Conservation (phyloP, 2,797 vertebrate genomes). For the Acanthurus tractus region DNA sequence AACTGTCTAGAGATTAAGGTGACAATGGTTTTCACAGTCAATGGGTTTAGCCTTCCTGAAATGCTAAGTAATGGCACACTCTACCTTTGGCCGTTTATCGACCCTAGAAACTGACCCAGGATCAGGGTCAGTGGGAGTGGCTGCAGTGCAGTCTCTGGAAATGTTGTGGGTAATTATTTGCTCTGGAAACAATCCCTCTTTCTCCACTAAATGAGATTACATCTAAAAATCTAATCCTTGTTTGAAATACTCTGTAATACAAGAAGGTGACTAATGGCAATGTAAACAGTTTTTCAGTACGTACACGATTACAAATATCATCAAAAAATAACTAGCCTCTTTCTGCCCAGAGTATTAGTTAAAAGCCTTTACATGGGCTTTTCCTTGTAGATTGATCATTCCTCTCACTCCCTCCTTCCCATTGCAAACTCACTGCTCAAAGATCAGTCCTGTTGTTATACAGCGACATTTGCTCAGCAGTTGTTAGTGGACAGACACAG, state of each 20-base stretch:
- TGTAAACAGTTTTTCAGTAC: conserved; percentile 1
- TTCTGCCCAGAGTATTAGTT: background rate
- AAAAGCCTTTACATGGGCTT: background rate
- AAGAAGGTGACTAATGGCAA: background rate
- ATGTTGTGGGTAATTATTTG: conserved; percentile 19
- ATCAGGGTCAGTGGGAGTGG: background rate
- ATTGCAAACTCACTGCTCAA: conserved; percentile 3
- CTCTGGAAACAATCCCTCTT: conserved; percentile 22
- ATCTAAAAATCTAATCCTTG: conserved; percentile 34
- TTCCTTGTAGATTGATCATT: background rate
- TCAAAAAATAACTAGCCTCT: background rate
- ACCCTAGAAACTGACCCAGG: background rate
- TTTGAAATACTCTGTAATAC: conserved; percentile 13
- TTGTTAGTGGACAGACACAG: no score
- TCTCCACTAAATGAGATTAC: conserved; percentile 34
- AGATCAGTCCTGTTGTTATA: conserved; percentile 3
- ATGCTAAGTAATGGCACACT: background rate
- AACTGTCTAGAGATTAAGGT: conserved; percentile 42
- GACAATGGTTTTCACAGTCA: background rate
- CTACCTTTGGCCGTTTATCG: background rate
- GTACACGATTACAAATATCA: conserved; percentile 3
- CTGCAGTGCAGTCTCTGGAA: background rate
- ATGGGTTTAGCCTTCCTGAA: conserved; percentile 17
- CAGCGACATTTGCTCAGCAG: background rate
- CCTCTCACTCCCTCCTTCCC: background rate